phyloP scores from a whole-genome alignment of 2,888 invertebrate genomes.

The Phorcus lineatus region DNA sequence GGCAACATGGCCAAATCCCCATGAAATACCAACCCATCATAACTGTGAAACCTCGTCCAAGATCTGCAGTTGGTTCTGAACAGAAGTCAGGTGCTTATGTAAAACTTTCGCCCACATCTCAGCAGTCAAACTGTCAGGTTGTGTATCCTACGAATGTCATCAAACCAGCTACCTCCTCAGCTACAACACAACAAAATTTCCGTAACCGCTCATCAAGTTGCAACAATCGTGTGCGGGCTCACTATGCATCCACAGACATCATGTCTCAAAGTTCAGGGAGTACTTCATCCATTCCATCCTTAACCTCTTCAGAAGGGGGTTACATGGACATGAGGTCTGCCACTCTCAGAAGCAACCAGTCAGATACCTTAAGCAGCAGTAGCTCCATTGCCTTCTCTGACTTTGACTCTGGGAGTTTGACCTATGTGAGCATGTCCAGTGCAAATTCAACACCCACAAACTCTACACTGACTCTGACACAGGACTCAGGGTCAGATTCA shows the following conservation, averaged over 20 bases:
- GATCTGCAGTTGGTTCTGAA: conserved; percentile 32
- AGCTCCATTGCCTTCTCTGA: conserved; percentile 45
- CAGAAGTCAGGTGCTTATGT: conserved; percentile 33
- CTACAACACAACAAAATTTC: conserved; percentile 10
- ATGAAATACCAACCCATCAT: conserved; percentile 61
- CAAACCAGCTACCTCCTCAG: conserved; percentile 35
- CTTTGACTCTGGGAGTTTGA: conserved; percentile 52
- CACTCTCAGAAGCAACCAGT: conserved; percentile 23
- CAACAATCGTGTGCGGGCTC: conserved; percentile 43
- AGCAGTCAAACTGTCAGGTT: conserved; percentile 1
- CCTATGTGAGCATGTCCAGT: conserved; percentile 61
- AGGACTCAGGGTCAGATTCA: conserved; percentile 20
- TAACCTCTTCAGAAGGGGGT: conserved; percentile 38
- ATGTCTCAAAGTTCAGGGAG: conserved; percentile 32
- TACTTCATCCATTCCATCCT: conserved; percentile 34
- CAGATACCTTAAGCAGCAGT: conserved; percentile 38
- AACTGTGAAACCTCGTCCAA: conserved; percentile 50
- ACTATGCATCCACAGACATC: conserved; percentile 19
- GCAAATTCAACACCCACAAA: conserved; percentile 60
- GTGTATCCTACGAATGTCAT: conserved; percentile 21
- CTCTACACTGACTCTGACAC: conserved; percentile 39
- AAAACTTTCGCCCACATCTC: conserved; percentile 32
- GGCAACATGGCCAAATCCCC: background rate
- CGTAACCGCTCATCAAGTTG: background rate
- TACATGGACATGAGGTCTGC: conserved; percentile 51